phyloP scores from a whole-genome alignment of 2,888 invertebrate genomes.

The Diogma glabrata region DNA sequence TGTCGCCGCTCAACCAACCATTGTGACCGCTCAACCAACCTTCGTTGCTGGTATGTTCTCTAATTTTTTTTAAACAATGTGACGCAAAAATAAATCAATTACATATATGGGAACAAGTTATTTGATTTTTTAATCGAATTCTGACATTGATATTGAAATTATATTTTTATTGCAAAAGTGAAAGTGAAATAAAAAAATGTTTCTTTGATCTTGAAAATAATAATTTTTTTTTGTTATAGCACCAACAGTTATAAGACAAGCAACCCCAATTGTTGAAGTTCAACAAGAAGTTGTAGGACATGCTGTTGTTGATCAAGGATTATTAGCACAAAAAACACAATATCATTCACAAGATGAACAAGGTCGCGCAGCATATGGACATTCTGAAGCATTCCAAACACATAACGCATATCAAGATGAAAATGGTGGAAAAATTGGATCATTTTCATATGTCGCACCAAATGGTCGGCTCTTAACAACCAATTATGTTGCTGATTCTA shows the following conservation, averaged over 20 bases:
- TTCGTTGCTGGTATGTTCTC: too few species aligned
- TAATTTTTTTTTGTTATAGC: slow-evolving; percentile 2
- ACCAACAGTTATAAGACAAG: slow-evolving; percentile 1
- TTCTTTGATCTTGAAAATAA: neutral
- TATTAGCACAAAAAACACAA: slow-evolving; percentile 27
- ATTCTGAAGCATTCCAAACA: slow-evolving; percentile 32
- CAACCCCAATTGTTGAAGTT: slow-evolving; percentile 4
- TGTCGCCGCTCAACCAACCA: too few species aligned
- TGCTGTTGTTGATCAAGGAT: slow-evolving; percentile 21
- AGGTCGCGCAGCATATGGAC: slow-evolving; percentile 35
- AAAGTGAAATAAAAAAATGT: neutral
- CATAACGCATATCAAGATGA: slow-evolving; percentile 34
- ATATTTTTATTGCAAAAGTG: neutral
- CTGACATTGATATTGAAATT: slow-evolving; percentile 6
- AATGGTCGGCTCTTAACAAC: slow-evolving; percentile 35
- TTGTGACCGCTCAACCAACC: too few species aligned
- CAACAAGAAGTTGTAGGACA: slow-evolving; percentile 8
- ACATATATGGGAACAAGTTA: too few species aligned
- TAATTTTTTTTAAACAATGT: too few species aligned
- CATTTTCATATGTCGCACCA: slow-evolving; percentile 38
- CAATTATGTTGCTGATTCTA: slow-evolving; percentile 36
- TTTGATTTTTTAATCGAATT: neutral
- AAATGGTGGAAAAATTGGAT: slow-evolving; percentile 34
- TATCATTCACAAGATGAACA: slow-evolving; percentile 36
- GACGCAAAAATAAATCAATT: too few species aligned